Evolutionary conservation across 53 echinoderm and acorn worm species (phyloP), one percentile per base, ranked within the genome.

Genomic region (Crossaster papposus): DNA sequence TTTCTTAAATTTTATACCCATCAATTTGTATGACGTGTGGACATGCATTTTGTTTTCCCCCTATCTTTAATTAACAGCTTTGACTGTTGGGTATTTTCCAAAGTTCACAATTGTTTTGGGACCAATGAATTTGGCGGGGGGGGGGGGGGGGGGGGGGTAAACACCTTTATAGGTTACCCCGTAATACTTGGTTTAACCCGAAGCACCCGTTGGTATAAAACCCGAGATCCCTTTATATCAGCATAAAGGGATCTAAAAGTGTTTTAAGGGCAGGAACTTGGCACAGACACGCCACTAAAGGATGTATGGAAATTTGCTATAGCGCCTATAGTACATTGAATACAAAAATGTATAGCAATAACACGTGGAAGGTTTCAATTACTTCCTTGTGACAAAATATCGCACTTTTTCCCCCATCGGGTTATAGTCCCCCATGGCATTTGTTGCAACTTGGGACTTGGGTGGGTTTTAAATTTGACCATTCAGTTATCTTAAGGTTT

Each of bases 281-380:
- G 75, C 75, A 74, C 35, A n/a, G n/a, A n/a, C 35, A 35, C 31
- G 75, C 75, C 75, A 74, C 75, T 36, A 74, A 34, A 32, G 33
- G 75, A n/a, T 34, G 33, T 29, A 4, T 32, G 20, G 36, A 36
- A 36, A 74, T 10, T 74, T 35, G 36, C 75, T 33, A 24, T 22
- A 58, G 17, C 75, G 13, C 14, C 75, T 36, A 35, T n/a, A 74
- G 36, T 22, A n/a, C n/a, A n/a, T 3, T 58, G 17, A 58, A 58
- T 18, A 58, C 12, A 58, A 17, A 58, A 44, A 44, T 7, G 9
- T 44, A 44, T 44, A 44, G 44, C 44, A 44, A 44, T 7, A 44
- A 34, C 75, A 36, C 36, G 35, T 74, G 75, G 33, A 36, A 74
- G 14, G 30, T 68, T 34, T 36, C 1, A 4, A 74, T n/a, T 32